phyloP scores from a whole-genome alignment of 2,888 invertebrate genomes.

The Eueremaeus valkanovi region DNA sequence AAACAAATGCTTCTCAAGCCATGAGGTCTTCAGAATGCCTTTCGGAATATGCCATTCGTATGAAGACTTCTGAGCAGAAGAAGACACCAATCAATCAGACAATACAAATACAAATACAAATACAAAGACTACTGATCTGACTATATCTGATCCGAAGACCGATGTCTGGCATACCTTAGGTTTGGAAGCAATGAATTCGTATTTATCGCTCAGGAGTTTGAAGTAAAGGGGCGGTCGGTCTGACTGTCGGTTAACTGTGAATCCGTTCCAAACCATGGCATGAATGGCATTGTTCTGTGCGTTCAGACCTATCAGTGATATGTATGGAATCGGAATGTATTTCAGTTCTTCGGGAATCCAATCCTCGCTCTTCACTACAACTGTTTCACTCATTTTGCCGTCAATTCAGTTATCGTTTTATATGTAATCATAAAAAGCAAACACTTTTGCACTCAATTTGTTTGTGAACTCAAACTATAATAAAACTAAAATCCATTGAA shows the following conservation, averaged over 20 bases:
- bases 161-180: slow-evolving; percentile 55
- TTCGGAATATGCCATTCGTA: slow-evolving; percentile 94
- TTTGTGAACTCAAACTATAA: too few relatives aligned
- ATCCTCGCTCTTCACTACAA: neutral
- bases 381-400: neutral
- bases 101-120: too few relatives aligned
- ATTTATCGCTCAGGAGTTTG: slow-evolving; percentile 71
- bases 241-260: slow-evolving; percentile 72
- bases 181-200: slow-evolving; percentile 69
- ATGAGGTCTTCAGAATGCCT: slow-evolving; percentile 87
- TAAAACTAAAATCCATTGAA: too few relatives aligned
- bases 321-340: slow-evolving; percentile 75
- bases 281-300: slow-evolving; percentile 78
- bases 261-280: slow-evolving; percentile 88
- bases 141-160: too few relatives aligned
- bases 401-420: neutral
- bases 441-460: neutral
- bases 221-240: slow-evolving; percentile 80
- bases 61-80: slow-evolving; percentile 64
- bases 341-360: slow-evolving; percentile 63
- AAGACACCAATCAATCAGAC: slow-evolving; percentile 10
- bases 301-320: slow-evolving; percentile 84
- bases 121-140: too few relatives aligned
- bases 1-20: slow-evolving; percentile 89
- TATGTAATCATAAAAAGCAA: neutral